Evolutionary conservation across 2,797 vertebrate genomes (phyloP), one percentile per base, ranked within the genome.

Genomic region (Trachurus trachurus): DNA sequence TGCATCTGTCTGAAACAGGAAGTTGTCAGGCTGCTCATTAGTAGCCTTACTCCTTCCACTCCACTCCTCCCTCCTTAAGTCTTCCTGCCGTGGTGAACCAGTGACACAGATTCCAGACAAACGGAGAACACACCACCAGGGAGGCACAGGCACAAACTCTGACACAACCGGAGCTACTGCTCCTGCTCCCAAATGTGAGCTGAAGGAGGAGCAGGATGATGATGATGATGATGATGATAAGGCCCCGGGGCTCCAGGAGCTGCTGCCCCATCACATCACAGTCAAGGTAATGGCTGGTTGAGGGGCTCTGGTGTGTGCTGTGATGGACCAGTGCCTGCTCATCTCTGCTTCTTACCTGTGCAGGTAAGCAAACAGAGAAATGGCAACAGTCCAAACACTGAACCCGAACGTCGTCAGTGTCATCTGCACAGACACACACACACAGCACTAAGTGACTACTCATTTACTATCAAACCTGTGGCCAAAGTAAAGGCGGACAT

Each of bases 151-250:
- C 37, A n/a, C 19, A 50, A 59, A 31, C 21, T 39, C 37, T 45
- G 19, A 52, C 63, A 58, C 61, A 44, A 4, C 37, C 13, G 39
- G 16, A 15, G 26, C 37, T 26, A 1, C 21, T 52, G 26, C 22
- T 50, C 17, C 45, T 61, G 57, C 39, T 42, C 40, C 11, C 21
- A 63, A 62, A 69, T 76, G 42, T 63, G 66, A 56, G 31, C 16
- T 57, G 59, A 76, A 56, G 9, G 11, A 47, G 26, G 29, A 42
- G 4, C 3, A 34, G 4, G 31, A 34, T 34, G 5, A 34, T 34
- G 31, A 40, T 40, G 39, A 40, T 40, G 39, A 11, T 40, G 9
- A 11, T 40, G 19, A 53, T 59, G 54, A 74, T 34, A 34, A 59
- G 47, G 61, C 60, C 40, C 40, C 40, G 37, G 0, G 26, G 29